phyloP scores from a whole-genome alignment of 2,888 invertebrate genomes.

The Strigamia crassipes region DNA sequence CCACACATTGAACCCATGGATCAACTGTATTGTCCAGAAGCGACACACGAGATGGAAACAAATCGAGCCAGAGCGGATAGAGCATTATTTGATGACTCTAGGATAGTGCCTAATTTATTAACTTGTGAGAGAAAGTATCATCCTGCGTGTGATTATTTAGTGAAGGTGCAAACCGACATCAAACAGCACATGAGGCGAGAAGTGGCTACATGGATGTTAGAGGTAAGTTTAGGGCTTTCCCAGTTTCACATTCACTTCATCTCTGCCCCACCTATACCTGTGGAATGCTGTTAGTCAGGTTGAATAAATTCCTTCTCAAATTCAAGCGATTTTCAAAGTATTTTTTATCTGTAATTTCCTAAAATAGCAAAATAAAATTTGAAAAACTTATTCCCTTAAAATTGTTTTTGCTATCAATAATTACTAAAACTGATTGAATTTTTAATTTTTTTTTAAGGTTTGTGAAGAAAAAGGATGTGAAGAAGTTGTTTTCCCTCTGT shows the following conservation, averaged over 20 bases:
- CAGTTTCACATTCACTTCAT: conserved; percentile 53
- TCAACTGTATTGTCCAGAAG: neutral
- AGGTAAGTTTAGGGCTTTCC: conserved; percentile 70
- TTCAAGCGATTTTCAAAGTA: neutral
- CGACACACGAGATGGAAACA: neutral
- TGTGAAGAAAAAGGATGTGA: conserved; percentile 92
- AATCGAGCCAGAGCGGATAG: conserved; percentile 64
- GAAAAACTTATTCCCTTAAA: too few species aligned
- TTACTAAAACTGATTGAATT: conserved; percentile 43
- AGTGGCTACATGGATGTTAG: conserved; percentile 96
- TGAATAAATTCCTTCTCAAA: neutral
- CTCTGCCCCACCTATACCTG: neutral
- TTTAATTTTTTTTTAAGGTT: conserved; percentile 67
- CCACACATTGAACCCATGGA: neutral
- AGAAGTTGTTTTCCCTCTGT: conserved; percentile 89
- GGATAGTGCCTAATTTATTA: conserved; percentile 81
- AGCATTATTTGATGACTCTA: conserved; percentile 72
- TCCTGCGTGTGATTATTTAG: conserved; percentile 76
- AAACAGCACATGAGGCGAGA: conserved; percentile 88
- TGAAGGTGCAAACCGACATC: conserved; percentile 83
- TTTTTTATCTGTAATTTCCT: too few species aligned
- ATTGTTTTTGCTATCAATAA: conserved; percentile 17
- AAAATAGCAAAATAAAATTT: neutral
- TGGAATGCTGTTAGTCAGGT: neutral
- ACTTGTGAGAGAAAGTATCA: conserved; percentile 83